Evolutionary conservation across 2,797 vertebrate species (phyloP).

Genomic region (Pygocentrus nattereri): DNA sequence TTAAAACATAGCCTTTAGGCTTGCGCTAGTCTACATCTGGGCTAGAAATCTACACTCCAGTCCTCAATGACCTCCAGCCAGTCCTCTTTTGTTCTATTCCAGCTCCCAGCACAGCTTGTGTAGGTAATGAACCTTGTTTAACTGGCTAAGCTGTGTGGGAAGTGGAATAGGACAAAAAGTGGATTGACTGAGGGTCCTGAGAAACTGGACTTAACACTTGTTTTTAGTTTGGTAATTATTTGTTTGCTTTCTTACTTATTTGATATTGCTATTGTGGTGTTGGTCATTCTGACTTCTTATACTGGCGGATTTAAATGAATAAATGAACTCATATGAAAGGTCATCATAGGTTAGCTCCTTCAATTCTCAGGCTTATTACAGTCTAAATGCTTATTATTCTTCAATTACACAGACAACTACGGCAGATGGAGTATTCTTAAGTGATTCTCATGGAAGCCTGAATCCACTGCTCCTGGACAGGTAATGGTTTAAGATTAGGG

Average conservation of each 20-base stretch:
- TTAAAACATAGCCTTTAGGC: constrained; percentile 10
- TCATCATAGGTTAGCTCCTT: no score
- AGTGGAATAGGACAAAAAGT: background rate
- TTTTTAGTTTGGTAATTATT: background rate
- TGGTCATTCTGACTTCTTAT: background rate
- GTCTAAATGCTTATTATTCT: no score
- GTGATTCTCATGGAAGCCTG: no score
- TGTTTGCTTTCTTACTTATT: background rate
- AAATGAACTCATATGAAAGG: background rate
- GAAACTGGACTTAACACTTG: background rate
- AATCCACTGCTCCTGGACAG: no score
- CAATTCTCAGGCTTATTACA: no score
- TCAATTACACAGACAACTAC: no score
- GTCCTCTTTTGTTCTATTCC: background rate
- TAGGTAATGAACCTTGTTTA: constrained; percentile 14
- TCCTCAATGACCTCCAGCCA: constrained; percentile 6
- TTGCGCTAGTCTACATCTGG: constrained; percentile 2
- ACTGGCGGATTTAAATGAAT: background rate
- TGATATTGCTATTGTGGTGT: background rate
- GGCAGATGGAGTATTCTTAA: no score
- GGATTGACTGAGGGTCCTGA: background rate
- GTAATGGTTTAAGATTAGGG: background rate
- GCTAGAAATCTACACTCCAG: background rate
- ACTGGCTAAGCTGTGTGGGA: constrained; percentile 1
- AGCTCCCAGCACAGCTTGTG: constrained; percentile 4